A percentile compares a stretch with the other conserved stretches of the same genome.
phyloP scores from a whole-genome alignment of 2,888 invertebrate species.

The Spialia ferax region DNA sequence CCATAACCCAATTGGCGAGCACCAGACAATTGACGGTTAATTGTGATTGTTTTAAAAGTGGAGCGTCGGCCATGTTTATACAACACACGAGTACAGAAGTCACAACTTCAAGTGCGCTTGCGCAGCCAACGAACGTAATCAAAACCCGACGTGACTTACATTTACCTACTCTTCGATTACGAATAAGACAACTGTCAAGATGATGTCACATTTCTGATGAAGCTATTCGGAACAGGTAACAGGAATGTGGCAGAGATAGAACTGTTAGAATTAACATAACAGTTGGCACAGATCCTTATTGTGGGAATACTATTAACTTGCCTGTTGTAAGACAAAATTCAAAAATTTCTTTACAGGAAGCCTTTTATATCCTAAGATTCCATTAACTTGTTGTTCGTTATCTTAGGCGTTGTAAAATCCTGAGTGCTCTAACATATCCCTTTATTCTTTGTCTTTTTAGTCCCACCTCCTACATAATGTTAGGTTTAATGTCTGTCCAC shows the following conservation, averaged over 20 bases:
- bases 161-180: constrained; percentile 29
- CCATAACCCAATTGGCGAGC: constrained; percentile 56
- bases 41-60: constrained; percentile 77
- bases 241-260: constrained; percentile 25
- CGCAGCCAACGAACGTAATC: constrained; percentile 43
- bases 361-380: neutral
- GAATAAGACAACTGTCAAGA: constrained; percentile 30
- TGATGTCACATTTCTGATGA: constrained; percentile 37
- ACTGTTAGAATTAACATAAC: constrained; percentile 12
- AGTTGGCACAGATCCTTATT: constrained; percentile 25
- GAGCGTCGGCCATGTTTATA: constrained; percentile 65
- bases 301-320: neutral
- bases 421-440: neutral
- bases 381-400: neutral
- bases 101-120: constrained; percentile 50
- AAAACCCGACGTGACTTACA: constrained; percentile 37
- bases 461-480: constrained; percentile 20
- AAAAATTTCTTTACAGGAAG: neutral
- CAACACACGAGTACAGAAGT: constrained; percentile 53
- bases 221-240: constrained; percentile 27
- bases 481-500: constrained; percentile 27
- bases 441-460: constrained; percentile 15
- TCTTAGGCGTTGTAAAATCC: neutral
- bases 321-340: neutral
- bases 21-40: constrained; percentile 75